Evolutionary conservation across 2,888 invertebrate species (phyloP).

Genomic region (Leucophenga maculata): DNA sequence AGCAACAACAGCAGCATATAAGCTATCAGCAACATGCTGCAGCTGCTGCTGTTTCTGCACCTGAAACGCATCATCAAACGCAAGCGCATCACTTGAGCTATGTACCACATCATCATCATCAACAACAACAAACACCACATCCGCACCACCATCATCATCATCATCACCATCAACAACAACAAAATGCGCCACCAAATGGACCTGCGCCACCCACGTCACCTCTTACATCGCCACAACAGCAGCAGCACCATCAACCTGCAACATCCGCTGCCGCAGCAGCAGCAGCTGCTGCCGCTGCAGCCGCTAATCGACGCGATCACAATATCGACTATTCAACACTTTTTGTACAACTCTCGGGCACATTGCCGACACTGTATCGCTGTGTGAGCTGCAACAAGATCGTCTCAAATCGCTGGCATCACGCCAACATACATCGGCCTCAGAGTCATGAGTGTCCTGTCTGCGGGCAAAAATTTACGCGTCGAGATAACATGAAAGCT

Average conservation of each 20-base stretch:
- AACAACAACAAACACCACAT: slow-evolving; percentile 26
- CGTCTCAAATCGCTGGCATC: slow-evolving; percentile 78
- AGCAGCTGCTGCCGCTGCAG: slow-evolving; percentile 57
- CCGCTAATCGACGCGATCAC: slow-evolving; percentile 71
- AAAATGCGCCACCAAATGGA: slow-evolving; percentile 36
- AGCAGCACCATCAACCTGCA: slow-evolving; percentile 25
- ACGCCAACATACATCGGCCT: slow-evolving; percentile 76
- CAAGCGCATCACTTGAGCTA: slow-evolving; percentile 37
- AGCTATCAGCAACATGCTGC: slow-evolving; percentile 14
- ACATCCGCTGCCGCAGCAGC: slow-evolving; percentile 24
- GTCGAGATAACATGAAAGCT: slow-evolving; percentile 78
- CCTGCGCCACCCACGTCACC: slow-evolving; percentile 24
- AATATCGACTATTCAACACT: slow-evolving; percentile 72
- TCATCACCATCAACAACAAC: slow-evolving; percentile 10
- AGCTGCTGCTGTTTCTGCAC: too few relatives aligned
- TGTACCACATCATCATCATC: slow-evolving; percentile 32
- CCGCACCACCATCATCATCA: slow-evolving; percentile 17
- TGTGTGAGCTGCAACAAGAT: slow-evolving; percentile 77
- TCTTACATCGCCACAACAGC: slow-evolving; percentile 29
- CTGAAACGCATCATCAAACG: slow-evolving; percentile 20
- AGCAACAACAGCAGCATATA: slow-evolving; percentile 35
- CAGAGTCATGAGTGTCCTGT: slow-evolving; percentile 76
- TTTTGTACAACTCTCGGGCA: slow-evolving; percentile 72
- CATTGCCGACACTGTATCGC: slow-evolving; percentile 73
- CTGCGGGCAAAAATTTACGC: slow-evolving; percentile 76